Conservation (phyloP, 2,888 invertebrate genomes). For the Lycocerus yunnanus region DNA sequence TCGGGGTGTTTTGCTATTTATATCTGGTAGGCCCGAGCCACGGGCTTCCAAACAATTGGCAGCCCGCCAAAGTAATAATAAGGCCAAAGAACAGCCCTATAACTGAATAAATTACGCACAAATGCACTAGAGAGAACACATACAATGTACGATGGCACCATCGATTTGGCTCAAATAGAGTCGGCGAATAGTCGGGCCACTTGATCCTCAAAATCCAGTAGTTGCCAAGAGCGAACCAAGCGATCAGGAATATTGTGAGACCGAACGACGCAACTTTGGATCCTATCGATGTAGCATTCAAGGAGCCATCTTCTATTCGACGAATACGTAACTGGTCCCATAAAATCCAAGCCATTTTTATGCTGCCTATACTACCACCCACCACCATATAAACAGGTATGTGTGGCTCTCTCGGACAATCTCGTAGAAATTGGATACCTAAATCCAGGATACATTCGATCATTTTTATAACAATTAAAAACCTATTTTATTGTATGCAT, state of each 20-base stretch:
- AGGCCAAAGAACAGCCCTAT: slow-evolving; percentile 62
- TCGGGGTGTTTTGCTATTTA: slow-evolving; percentile 62
- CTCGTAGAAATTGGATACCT: slow-evolving; percentile 80
- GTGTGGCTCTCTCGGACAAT: slow-evolving; percentile 77
- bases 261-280: slow-evolving; percentile 67
- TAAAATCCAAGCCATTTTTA: slow-evolving; percentile 70
- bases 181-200: slow-evolving; percentile 76
- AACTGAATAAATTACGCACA: slow-evolving; percentile 71
- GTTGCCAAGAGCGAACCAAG: slow-evolving; percentile 72
- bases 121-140: slow-evolving; percentile 75
- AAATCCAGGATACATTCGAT: slow-evolving; percentile 41
- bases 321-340: slow-evolving; percentile 69
- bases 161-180: slow-evolving; percentile 74
- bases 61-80: slow-evolving; percentile 64
- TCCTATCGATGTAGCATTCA: slow-evolving; percentile 60
- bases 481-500: not conserved
- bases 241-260: slow-evolving; percentile 70
- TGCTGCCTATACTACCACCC: slow-evolving; percentile 76
- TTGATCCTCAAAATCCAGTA: slow-evolving; percentile 75
- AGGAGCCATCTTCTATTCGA: slow-evolving; percentile 52
- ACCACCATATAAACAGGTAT: slow-evolving; percentile 84
- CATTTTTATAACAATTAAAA: not conserved
- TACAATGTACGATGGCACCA: slow-evolving; percentile 82
- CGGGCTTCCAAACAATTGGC: slow-evolving; percentile 73
- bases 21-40: slow-evolving; percentile 68